Evolutionary conservation across 2,888 invertebrate genomes (phyloP).

Genomic region (Cabera pusaria): DNA sequence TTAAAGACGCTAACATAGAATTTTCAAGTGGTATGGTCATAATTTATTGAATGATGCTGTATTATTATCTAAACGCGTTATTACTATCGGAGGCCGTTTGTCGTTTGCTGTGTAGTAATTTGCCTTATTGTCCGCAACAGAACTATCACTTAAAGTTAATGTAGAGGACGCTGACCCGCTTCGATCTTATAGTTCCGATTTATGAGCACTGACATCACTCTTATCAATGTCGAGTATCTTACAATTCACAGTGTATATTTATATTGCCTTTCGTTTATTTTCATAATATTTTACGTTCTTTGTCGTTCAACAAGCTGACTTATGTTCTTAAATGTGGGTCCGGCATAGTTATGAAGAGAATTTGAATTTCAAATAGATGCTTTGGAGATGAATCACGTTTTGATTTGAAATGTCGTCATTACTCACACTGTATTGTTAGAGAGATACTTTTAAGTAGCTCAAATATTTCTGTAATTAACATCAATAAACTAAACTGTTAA

Average conservation of each 20-base stretch:
- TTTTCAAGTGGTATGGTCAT: slow-evolving; percentile 22
- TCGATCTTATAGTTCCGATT: slow-evolving; percentile 55
- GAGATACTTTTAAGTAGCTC: no score
- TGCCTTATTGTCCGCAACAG: slow-evolving; percentile 60
- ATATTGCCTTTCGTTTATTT: slow-evolving; percentile 30
- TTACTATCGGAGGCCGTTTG: slow-evolving; percentile 45
- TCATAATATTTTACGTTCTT: slow-evolving; percentile 30
- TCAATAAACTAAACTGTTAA: no score
- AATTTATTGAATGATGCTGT: slow-evolving; percentile 36
- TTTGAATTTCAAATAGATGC: slow-evolving; percentile 44
- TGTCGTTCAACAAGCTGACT: slow-evolving; percentile 4
- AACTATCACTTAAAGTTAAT: slow-evolving; percentile 58
- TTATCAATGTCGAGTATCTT: slow-evolving; percentile 37
- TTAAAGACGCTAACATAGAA: slow-evolving; percentile 21
- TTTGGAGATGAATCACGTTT: slow-evolving; percentile 45
- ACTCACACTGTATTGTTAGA: no score
- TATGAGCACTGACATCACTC: slow-evolving; percentile 48
- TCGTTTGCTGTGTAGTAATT: slow-evolving; percentile 39
- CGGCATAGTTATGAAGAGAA: slow-evolving; percentile 25
- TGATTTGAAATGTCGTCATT: slow-evolving; percentile 38
- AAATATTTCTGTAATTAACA: no score
- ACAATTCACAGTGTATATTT: slow-evolving; percentile 26
- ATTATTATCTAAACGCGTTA: slow-evolving; percentile 38
- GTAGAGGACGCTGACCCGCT: slow-evolving; percentile 65
- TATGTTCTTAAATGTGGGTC: slow-evolving; percentile 13